Percentiles rank a stretch among this genome's conserved stretches.
These are phyloP conservation scores for Zygogramma bicolorata DNA, from an alignment of 2,888 invertebrate species.

Conservation along the genomic window DNA sequence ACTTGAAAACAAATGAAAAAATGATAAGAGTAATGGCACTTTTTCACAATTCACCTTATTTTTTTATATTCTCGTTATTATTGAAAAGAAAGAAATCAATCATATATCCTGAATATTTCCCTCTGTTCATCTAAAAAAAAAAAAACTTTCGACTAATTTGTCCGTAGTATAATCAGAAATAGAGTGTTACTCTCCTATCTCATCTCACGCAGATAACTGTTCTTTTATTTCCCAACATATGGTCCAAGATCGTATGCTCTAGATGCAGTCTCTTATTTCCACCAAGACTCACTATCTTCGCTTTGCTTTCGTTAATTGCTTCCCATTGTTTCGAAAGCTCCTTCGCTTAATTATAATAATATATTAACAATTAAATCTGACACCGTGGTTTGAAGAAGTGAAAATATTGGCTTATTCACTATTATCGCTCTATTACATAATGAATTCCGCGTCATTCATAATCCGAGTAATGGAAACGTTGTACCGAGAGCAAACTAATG, in stretches of 20 bases:
- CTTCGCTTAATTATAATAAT: slow-evolving; percentile 49
- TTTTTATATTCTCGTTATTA: too few species aligned
- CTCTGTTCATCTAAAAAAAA: too few species aligned
- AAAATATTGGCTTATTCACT: slow-evolving; percentile 41
- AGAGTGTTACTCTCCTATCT: background rate
- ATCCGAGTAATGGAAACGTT: background rate
- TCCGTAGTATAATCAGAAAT: background rate
- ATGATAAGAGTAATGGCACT: too few species aligned
- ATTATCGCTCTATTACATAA: slow-evolving; percentile 39
- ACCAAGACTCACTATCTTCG: background rate
- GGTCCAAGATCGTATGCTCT: background rate
- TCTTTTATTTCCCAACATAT: background rate
- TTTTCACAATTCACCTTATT: too few species aligned
- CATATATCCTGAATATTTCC: too few species aligned
- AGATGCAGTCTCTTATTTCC: background rate
- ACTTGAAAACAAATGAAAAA: too few species aligned
- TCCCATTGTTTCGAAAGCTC: slow-evolving; percentile 51
- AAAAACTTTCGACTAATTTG: background rate
- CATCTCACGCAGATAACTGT: background rate
- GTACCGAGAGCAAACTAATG: too few species aligned
- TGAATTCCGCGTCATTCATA: slow-evolving; percentile 29
- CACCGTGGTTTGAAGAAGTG: slow-evolving; percentile 50
- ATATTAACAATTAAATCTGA: slow-evolving; percentile 52
- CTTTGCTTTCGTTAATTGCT: slow-evolving; percentile 48
- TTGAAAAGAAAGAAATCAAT: too few species aligned